Percentiles rank a stretch among this genome's conserved stretches.
phyloP scores from a whole-genome alignment of 2,888 invertebrate genomes.

The Drosophila cognata region DNA sequence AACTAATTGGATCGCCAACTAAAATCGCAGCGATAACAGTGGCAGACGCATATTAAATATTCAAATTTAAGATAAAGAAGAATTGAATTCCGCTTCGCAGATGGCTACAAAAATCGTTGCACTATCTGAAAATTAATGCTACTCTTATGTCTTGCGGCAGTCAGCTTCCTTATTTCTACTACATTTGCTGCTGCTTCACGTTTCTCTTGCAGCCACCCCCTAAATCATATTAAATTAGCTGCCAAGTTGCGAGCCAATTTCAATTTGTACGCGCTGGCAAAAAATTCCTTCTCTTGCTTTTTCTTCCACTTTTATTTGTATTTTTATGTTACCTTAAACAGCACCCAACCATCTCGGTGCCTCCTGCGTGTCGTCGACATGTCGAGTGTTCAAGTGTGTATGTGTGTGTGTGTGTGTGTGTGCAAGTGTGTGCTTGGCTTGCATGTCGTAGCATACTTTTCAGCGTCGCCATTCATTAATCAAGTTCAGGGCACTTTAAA shows the following conservation, averaged over 20 bases:
- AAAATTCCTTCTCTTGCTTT: conserved; percentile 2
- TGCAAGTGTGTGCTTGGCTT: conserved; percentile 32
- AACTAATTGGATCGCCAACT: conserved; percentile 50
- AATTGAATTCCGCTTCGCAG: not conserved
- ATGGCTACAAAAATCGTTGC: conserved; percentile 20
- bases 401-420: conserved; percentile 18
- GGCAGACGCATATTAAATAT: not conserved
- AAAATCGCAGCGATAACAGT: conserved; percentile 19
- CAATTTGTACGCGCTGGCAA: conserved; percentile 63
- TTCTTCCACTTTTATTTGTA: conserved; percentile 4
- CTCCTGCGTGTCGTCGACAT: conserved; percentile 69
- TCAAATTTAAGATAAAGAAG: conserved; percentile 22
- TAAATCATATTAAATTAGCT: conserved; percentile 75
- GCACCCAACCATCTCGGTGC: conserved; percentile 3
- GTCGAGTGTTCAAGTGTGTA: conserved; percentile 45
- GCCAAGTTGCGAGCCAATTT: conserved; percentile 73
- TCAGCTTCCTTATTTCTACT: conserved; percentile 7
- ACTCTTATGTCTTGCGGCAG: conserved; percentile 39
- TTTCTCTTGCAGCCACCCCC: not conserved
- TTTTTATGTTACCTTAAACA: conserved; percentile 36
- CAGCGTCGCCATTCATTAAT: conserved; percentile 74
- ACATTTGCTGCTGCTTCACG: not conserved
- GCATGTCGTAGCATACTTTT: conserved; percentile 71
- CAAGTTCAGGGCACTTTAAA: conserved; percentile 79
- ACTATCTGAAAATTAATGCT: conserved; percentile 29